These are phyloP conservation scores for Heliothis peltigera DNA, from an alignment of 2,888 invertebrate species.

Conservation along the genomic window DNA sequence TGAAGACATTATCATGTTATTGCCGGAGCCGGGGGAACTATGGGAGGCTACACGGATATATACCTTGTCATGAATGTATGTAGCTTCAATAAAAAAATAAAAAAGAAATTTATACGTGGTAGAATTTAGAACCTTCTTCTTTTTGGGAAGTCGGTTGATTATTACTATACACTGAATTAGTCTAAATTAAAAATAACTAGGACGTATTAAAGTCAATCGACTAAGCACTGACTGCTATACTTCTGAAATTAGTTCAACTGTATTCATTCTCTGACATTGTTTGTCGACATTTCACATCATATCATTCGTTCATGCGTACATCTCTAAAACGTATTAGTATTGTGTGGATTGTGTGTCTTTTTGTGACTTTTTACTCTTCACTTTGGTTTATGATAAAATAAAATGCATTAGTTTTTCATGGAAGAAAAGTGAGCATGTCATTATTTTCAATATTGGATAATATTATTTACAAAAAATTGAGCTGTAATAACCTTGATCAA, in stretches of 20 bases:
- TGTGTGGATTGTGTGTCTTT: conserved; percentile 55
- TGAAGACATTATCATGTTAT: too few species aligned
- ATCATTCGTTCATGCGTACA: conserved; percentile 17
- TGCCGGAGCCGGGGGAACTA: too few species aligned
- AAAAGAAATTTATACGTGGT: too few species aligned
- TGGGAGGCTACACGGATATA: too few species aligned
- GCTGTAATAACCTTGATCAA: conserved; percentile 69
- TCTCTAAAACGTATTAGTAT: conserved; percentile 43
- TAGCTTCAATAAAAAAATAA: too few species aligned
- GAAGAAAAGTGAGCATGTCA: conserved; percentile 42
- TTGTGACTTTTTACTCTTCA: conserved; percentile 45
- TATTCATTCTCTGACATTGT: neutral
- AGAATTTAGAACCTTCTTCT: too few species aligned
- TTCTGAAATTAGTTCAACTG: neutral
- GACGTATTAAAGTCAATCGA: neutral
- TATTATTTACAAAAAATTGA: conserved; percentile 46
- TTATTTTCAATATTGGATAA: conserved; percentile 29
- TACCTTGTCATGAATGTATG: too few species aligned
- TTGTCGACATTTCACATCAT: neutral
- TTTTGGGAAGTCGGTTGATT: too few species aligned
- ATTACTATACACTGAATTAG: too few species aligned
- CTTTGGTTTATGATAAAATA: conserved; percentile 33
- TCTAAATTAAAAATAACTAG: neutral
- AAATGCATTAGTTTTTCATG: conserved; percentile 28
- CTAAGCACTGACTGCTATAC: neutral